Evolutionary conservation across 2,113 vertebrate species (phyloP), one percentile per base, ranked within the genome.

Genomic region (Colinus virginianus): DNA sequence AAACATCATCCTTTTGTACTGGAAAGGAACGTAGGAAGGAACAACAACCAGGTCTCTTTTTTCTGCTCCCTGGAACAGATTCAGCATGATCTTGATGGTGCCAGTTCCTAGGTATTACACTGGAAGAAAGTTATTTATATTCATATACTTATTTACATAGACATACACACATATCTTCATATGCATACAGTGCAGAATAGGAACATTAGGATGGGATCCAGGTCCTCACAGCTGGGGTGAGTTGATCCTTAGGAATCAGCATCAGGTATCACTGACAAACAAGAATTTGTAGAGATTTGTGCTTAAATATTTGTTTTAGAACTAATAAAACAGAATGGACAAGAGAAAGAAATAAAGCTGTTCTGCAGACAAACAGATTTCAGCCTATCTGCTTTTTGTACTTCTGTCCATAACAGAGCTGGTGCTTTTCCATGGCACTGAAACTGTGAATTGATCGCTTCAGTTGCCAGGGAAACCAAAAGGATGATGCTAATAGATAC

Each of bases 391-490:
- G 81, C 28, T 96, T 93, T 93, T 88, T 84, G 78, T 91, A 96
- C 91, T 95, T 97, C 88, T 92, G 62, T 49, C 96, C 94, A 67
- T 91, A 93, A 86, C 42, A 90, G 85, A 92, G 95, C 86, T 85
- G 70, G 42, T 92, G 95, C 91, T 95, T 97, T 97, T 96, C 91
- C 45, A 30, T 93, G 70, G 87, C 5, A 83, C 94, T 96, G 93
- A 96, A 97, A 96, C 91, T 93, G 86, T 90, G 96, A 97, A 98
- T 93, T 95, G 97, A 97, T 96, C 93, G 87, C 87, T 88, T 94
- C 80, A 38, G 97, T 98, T 98, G 92, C 97, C 94, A 96, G 94
- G 97, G 98, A 96, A 98, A 98, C 97, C n/a, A 84, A 94, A 91
- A 75, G 96, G 90, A 94, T 92, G 84, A 96, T 96, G 90, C 83